A percentile compares a stretch with the other conserved stretches of the same genome.
Conservation (phyloP, 2,113 vertebrate species). For the Himantopus leucocephalus region DNA sequence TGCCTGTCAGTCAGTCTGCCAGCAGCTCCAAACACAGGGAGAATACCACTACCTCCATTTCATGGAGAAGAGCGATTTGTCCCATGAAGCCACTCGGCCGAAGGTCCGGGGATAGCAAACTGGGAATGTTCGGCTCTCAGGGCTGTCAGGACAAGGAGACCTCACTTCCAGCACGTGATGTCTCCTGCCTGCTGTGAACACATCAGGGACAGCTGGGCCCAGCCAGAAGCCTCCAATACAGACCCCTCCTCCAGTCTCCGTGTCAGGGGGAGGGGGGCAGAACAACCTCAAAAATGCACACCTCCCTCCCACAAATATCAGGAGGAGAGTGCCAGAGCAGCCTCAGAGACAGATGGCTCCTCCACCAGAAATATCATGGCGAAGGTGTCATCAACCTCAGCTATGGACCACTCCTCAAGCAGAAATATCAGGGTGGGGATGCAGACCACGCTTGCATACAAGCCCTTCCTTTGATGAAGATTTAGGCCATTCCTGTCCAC, state of each 20-base stretch:
- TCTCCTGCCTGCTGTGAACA: not conserved
- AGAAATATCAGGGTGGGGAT: not conserved
- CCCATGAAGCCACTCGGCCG: not conserved
- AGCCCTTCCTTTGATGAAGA: not conserved
- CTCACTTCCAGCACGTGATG: not conserved
- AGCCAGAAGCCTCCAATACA: not conserved
- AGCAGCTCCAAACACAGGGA: not conserved
- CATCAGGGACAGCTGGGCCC: not conserved
- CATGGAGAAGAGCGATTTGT: not conserved
- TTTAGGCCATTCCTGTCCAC: not conserved
- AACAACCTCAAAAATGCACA: conserved; percentile 23
- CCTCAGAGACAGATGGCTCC: not conserved
- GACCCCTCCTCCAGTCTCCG: not conserved
- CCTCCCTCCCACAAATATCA: not conserved
- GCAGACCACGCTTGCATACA: not conserved
- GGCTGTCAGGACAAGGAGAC: not conserved
- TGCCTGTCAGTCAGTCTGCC: not conserved
- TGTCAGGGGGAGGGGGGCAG: not conserved
- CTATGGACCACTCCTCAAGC: not conserved
- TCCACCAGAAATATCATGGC: not conserved
- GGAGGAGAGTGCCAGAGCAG: not conserved
- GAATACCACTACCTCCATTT: not conserved
- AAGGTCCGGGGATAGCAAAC: not conserved
- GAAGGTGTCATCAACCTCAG: conserved; percentile 13
- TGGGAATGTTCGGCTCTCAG: not conserved